A percentile compares a stretch with the other conserved stretches of the same genome.
Evolutionary conservation across 2,113 vertebrate genomes (phyloP).

Genomic region (Indicator indicator): DNA sequence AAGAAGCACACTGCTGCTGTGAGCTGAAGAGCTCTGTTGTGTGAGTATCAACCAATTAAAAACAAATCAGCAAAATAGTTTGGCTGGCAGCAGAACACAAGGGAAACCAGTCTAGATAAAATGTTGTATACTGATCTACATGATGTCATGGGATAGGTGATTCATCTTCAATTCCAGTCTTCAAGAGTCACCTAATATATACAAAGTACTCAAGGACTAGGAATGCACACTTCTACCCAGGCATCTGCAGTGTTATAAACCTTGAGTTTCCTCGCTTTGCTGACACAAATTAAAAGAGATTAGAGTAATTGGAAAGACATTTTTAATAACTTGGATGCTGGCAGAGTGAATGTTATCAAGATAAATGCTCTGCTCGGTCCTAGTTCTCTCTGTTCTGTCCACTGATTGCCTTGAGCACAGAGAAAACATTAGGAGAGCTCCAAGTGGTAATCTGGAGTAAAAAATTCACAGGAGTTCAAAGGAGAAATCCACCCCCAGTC

Average conservation of each 20-base stretch:
- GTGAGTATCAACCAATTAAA: background rate
- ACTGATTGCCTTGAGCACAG: background rate
- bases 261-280: background rate
- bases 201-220: background rate
- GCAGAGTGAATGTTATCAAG: background rate
- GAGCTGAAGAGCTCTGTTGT: background rate
- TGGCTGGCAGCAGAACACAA: background rate
- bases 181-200: background rate
- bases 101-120: background rate
- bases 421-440: background rate
- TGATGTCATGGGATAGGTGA: background rate
- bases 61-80: background rate
- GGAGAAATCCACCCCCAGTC: background rate
- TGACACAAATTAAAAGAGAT: slow-evolving; percentile 25
- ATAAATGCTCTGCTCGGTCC: slow-evolving; percentile 17
- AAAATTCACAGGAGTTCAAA: background rate
- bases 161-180: background rate
- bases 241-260: background rate
- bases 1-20: background rate
- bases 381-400: background rate
- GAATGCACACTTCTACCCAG: accelerated
- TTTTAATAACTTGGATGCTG: slow-evolving; percentile 5
- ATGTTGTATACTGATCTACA: background rate
- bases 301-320: slow-evolving; percentile 19
- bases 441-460: background rate